phyloP scores from a whole-genome alignment of 2,113 vertebrate genomes.

The Serilophus lunatus region DNA sequence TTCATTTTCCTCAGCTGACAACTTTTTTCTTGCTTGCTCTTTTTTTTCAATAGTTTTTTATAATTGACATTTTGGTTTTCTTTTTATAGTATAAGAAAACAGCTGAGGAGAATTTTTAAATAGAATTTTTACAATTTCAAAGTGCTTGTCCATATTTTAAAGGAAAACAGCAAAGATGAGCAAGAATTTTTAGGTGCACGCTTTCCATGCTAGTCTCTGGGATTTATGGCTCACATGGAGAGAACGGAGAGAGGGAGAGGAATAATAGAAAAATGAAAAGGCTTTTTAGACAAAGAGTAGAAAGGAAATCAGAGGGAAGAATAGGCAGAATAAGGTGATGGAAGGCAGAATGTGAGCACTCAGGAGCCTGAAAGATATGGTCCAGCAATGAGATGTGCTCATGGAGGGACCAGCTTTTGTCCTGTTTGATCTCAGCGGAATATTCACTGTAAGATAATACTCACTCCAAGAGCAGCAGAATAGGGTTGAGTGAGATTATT shows the following conservation, averaged over 20 bases:
- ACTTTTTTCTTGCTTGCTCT: not conserved
- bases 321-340: constrained; percentile 8
- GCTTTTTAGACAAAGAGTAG: not conserved
- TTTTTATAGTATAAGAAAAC: not conserved
- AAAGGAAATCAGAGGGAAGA: constrained; percentile 10
- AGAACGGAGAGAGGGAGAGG: not conserved
- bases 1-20: not conserved
- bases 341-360: not conserved
- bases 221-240: not conserved
- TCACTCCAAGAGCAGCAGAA: not conserved
- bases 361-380: not conserved
- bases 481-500: not conserved
- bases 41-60: not conserved
- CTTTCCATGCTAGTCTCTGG: not conserved
- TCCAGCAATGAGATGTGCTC: not conserved
- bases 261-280: constrained; percentile 9
- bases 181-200: not conserved
- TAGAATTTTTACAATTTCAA: not conserved
- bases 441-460: not conserved
- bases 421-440: not conserved
- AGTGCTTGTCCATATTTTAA: not conserved
- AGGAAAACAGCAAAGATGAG: not conserved
- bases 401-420: not conserved
- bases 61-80: not conserved
- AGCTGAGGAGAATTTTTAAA: not conserved